Conservation (phyloP, 2,888 invertebrate species). For the Drosophila siamana region DNA sequence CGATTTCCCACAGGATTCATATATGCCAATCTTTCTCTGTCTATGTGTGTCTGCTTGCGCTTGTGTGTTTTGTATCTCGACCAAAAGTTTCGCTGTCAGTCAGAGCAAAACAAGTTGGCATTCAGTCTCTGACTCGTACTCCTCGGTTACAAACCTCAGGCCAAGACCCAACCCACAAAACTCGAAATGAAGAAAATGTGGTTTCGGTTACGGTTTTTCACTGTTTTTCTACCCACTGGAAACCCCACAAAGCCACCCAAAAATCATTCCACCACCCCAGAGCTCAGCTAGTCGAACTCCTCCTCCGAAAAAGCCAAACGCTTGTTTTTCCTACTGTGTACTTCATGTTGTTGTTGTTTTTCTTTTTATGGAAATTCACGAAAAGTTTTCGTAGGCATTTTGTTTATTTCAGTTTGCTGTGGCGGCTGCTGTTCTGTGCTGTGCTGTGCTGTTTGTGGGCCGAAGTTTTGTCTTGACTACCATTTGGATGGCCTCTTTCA, state of each 20-base stretch:
- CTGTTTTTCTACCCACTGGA: conserved; percentile 59
- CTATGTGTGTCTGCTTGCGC: conserved; percentile 5
- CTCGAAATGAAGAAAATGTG: conserved; percentile 81
- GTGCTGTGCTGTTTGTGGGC: conserved; percentile 34
- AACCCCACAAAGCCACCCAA: conserved; percentile 16
- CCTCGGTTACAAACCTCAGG: too few relatives aligned
- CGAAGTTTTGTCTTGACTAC: conserved; percentile 60
- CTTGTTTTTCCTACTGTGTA: conserved; percentile 55
- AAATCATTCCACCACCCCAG: conserved; percentile 19
- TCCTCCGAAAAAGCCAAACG: conserved; percentile 31
- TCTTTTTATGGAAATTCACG: conserved; percentile 71
- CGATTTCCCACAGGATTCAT: conserved; percentile 76
- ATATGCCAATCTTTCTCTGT: conserved; percentile 28
- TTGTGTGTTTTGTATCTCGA: conserved; percentile 26
- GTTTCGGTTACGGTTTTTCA: conserved; percentile 82
- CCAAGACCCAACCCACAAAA: conserved; percentile 64
- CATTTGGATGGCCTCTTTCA: conserved; percentile 51
- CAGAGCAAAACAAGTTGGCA: conserved; percentile 42
- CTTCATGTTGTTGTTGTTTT: conserved; percentile 19
- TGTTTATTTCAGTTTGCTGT: conserved; percentile 64
- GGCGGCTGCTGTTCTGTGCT: conserved; percentile 9
- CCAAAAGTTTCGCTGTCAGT: conserved; percentile 55
- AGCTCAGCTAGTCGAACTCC: conserved; percentile 17
- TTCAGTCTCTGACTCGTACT: conserved; percentile 29
- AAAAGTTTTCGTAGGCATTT: conserved; percentile 78